phyloP scores from a whole-genome alignment of 2,113 vertebrate species.

The Trachemys scripta region DNA sequence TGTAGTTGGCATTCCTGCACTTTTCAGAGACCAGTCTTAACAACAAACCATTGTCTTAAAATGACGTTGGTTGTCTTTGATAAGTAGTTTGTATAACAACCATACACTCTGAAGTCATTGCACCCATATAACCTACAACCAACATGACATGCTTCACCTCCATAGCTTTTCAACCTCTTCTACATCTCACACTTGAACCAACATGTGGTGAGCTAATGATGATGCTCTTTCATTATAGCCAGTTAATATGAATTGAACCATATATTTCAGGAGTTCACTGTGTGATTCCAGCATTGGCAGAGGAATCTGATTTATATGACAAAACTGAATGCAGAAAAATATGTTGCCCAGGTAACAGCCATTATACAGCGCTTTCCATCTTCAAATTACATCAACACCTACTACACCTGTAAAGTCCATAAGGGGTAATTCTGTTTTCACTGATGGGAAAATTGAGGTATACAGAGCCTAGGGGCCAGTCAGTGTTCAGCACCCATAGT shows the following conservation, averaged over 20 bases:
- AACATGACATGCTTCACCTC: not conserved
- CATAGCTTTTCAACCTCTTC: not conserved
- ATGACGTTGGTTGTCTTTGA: accelerated
- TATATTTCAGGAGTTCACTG: not conserved
- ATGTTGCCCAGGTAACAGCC: not conserved
- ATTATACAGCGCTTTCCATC: not conserved
- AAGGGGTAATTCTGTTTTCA: not conserved
- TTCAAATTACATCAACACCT: not conserved
- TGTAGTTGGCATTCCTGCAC: not conserved
- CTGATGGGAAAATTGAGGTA: accelerated
- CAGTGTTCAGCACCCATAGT: not conserved
- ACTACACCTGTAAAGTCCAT: not conserved
- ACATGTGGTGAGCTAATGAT: not conserved
- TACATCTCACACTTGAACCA: not conserved
- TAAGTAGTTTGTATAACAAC: not conserved
- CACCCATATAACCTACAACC: accelerated
- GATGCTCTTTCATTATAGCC: accelerated
- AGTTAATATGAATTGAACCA: not conserved
- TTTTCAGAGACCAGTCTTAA: accelerated
- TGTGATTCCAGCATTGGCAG: not conserved
- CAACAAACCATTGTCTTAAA: accelerated
- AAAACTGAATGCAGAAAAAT: not conserved
- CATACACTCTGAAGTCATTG: not conserved
- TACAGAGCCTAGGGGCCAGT: not conserved
- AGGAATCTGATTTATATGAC: not conserved